Base-by-base conservation (phyloP, 2,888 invertebrate genomes). In the Linhomoeus sp. region DNA sequence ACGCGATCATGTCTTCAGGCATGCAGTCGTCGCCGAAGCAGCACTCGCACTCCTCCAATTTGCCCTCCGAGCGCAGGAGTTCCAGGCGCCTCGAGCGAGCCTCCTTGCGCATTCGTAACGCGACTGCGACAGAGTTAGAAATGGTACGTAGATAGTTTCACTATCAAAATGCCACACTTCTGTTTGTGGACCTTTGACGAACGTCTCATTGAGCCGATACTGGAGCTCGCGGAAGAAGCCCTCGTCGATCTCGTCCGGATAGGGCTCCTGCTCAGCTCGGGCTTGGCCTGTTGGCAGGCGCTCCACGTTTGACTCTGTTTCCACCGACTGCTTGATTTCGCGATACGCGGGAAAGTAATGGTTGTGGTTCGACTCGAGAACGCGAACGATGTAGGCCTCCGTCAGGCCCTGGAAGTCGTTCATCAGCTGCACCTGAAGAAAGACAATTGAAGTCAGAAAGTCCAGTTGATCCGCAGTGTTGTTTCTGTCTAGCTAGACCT, bases 11-110 rank as follows among this genome's bases (percentile, higher is more conserved):
- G 9, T 44, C 44, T 20, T 44, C 44, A 3, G 35, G 22, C 12
- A 44, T 35, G 3, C 19, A 3, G 9, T 44, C 44, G 36, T 44
- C 44, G 15, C 3, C 9, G 14, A 12, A 26, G 44, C 44, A 44
- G 55, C 73, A 73, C 25, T 63, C 62, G 58, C 77, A 77, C 19
- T 69, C 68, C 29, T 66, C 53, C 50, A 74, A 58, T 26, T 68
- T 55, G 19, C 66, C 66, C 20, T 57, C 57, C 45, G 53, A 51
- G 56, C 64, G 67, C 1, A 71, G 68, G 49, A 50, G 49, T 39
- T 56, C 53, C 5, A 61, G n/a, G 38, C 41, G 40, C 20, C 24
- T 20, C 15, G 15, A 5, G 7, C 44, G 35, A 3, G 3, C 26
- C 19, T 17, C 26, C 3, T n/a, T 7, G 17, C 29, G 42, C 24